Conservation (phyloP, 2,797 vertebrate genomes). For the Myiotriccus ornatus region DNA sequence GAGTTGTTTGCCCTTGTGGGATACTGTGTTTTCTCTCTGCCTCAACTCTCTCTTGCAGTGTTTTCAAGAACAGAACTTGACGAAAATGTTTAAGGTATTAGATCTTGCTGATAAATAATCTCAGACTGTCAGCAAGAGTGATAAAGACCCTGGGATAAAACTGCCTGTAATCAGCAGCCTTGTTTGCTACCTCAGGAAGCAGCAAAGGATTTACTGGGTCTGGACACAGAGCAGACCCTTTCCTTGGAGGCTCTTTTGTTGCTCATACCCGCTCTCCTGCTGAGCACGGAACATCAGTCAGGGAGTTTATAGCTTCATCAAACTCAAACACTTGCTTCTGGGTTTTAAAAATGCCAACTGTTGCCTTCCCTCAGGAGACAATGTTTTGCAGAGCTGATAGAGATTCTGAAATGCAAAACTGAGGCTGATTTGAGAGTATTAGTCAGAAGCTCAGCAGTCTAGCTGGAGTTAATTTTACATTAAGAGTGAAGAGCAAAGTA, state of each 20-base stretch:
- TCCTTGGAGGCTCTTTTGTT: conserved; percentile 25
- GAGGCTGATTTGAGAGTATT: background rate
- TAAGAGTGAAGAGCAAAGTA: background rate
- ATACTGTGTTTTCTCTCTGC: background rate
- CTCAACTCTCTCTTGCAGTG: background rate
- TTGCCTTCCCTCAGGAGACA: conserved; percentile 26
- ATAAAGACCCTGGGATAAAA: conserved; percentile 31
- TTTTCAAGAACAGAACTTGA: background rate
- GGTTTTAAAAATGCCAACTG: conserved; percentile 34
- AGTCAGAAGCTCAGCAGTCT: conserved; percentile 8
- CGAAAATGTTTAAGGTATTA: background rate
- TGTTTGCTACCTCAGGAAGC: conserved; percentile 39
- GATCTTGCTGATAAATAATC: conserved; percentile 22
- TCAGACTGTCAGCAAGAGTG: conserved; percentile 28
- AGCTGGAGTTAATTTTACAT: conserved; percentile 44
- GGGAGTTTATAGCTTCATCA: conserved; percentile 15
- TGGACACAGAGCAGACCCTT: conserved; percentile 24
- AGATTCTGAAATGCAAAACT: conserved; percentile 24
- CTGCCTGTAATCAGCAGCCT: conserved; percentile 20
- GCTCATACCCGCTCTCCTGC: background rate
- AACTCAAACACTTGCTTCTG: conserved; percentile 7
- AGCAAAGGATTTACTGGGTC: background rate
- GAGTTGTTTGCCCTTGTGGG: background rate
- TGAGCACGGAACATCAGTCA: background rate
- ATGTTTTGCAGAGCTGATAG: background rate